Conservation (phyloP, 92 coral and sea anemone species). For the Parazoanthus atlanticus region DNA sequence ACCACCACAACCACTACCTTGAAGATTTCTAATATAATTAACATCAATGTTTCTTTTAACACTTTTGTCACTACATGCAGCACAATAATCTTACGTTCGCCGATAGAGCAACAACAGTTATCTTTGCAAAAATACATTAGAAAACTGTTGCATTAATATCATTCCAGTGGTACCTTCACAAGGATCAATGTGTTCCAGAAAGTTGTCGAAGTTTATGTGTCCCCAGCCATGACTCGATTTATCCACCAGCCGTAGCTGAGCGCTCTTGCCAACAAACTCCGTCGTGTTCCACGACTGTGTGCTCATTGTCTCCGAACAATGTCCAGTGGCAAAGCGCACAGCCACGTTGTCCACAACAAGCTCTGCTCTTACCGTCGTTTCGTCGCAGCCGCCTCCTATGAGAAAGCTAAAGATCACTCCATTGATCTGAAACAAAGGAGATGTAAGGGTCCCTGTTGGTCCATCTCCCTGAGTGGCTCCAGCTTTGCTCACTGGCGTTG, state of each 20-base stretch:
- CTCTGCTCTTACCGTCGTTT: background rate
- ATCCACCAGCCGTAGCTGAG: background rate
- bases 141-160: no score
- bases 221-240: background rate
- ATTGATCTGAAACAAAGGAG: background rate
- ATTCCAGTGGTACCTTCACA: background rate
- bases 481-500: background rate
- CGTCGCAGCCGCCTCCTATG: background rate
- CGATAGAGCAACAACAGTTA: no score
- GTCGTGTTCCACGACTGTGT: background rate
- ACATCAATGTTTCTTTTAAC: no score
- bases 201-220: background rate
- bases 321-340: background rate
- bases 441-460: background rate
- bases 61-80: no score
- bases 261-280: background rate
- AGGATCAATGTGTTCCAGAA: background rate
- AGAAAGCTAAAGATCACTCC: background rate
- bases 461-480: background rate
- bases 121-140: no score
- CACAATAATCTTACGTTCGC: no score
- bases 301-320: background rate
- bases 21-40: no score
- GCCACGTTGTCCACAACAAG: background rate
- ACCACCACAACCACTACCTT: no score